phyloP scores from a whole-genome alignment of 2,113 vertebrate genomes.

The Lampris incognitus region DNA sequence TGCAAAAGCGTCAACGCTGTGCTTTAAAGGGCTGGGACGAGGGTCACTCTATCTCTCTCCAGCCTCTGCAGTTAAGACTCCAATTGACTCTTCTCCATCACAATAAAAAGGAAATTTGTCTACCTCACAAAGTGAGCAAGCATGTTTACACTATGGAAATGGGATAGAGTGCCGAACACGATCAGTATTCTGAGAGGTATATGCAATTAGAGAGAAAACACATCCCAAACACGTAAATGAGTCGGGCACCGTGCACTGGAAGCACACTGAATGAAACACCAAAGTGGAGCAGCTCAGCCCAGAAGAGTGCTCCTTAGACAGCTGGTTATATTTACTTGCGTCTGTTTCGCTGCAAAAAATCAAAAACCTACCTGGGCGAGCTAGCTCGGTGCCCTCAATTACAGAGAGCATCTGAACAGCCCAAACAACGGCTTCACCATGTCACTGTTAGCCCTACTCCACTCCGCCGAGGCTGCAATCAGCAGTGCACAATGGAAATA shows the following conservation, averaged over 20 bases:
- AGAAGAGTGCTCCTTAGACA: not conserved
- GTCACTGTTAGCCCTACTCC: constrained; percentile 45
- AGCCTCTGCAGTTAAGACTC: constrained; percentile 23
- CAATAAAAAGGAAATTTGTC: constrained; percentile 52
- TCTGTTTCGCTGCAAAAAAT: constrained; percentile 51
- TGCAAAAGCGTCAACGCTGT: constrained; percentile 47
- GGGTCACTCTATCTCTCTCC: constrained; percentile 41
- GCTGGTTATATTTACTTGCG: constrained; percentile 29
- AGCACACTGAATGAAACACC: not conserved
- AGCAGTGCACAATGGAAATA: constrained; percentile 78
- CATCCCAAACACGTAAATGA: constrained; percentile 10
- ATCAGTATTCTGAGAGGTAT: constrained; percentile 9
- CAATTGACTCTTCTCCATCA: constrained; percentile 60
- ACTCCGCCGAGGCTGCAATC: constrained; percentile 76
- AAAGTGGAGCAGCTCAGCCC: not conserved
- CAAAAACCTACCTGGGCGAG: constrained; percentile 44
- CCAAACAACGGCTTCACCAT: constrained; percentile 64
- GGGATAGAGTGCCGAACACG: constrained; percentile 5
- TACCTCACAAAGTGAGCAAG: constrained; percentile 45
- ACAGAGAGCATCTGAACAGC: constrained; percentile 59
- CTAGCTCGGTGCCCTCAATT: constrained; percentile 59
- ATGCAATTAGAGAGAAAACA: constrained; percentile 27
- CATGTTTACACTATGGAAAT: constrained; percentile 46
- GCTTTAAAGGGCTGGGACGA: constrained; percentile 69
- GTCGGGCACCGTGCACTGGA: not conserved